phyloP scores from a whole-genome alignment of 2,797 vertebrate species.

The Falco cherrug region DNA sequence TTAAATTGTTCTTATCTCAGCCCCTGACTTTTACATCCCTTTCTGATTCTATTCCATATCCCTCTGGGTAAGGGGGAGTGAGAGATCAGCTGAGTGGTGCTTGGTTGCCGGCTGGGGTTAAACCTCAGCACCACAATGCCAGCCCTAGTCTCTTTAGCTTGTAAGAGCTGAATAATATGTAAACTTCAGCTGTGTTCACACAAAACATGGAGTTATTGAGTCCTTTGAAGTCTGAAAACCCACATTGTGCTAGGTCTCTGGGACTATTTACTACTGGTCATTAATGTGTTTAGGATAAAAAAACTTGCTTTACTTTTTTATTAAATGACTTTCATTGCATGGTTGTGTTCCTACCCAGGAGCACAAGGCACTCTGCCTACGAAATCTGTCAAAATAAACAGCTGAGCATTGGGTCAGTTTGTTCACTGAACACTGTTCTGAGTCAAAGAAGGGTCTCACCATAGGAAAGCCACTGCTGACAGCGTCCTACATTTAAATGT shows the following conservation, averaged over 20 bases:
- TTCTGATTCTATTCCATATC: no score
- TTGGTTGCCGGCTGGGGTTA: no score
- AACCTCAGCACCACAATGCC: background rate
- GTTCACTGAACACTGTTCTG: background rate
- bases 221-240: background rate
- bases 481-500: background rate
- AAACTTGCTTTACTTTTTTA: background rate
- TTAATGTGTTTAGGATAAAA: background rate
- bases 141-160: background rate
- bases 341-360: background rate
- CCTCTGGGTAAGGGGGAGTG: no score
- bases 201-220: background rate
- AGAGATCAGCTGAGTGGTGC: no score
- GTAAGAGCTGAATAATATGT: background rate
- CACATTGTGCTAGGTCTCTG: accelerated
- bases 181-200: background rate
- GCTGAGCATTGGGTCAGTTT: background rate
- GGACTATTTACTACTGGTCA: background rate
- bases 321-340: background rate
- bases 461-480: background rate
- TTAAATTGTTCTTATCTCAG: no score
- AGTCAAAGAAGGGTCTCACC: background rate
- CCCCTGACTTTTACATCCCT: no score
- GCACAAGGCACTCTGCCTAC: background rate
- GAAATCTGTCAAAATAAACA: background rate